Evolutionary conservation across 2,113 vertebrate species (phyloP).

Genomic region (Typhlomys cinereus): DNA sequence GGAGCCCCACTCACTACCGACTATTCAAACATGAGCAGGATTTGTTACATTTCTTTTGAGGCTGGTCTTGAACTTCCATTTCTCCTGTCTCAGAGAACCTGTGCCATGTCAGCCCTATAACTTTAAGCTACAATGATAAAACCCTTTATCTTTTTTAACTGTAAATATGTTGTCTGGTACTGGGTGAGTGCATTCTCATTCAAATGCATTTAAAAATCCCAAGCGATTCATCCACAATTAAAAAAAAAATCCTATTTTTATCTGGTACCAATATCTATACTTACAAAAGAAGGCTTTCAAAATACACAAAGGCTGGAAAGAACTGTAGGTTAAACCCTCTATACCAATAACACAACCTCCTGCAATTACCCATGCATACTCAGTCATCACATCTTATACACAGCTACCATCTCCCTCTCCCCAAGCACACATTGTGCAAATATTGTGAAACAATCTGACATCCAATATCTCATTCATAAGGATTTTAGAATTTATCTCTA

Average conservation of each 20-base stretch:
- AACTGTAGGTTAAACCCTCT: not conserved
- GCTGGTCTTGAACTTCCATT: not conserved
- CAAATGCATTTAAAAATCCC: slow-evolving; percentile 22
- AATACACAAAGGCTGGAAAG: not conserved
- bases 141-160: not conserved
- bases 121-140: not conserved
- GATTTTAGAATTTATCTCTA: not conserved
- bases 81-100: not conserved
- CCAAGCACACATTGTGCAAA: not conserved
- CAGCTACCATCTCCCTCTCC: not conserved
- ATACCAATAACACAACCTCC: not conserved
- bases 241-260: not conserved
- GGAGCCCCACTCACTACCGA: not conserved
- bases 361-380: not conserved
- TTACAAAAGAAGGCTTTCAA: not conserved
- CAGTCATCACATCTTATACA: not conserved
- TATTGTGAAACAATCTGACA: slow-evolving; percentile 16
- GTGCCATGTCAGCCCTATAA: not conserved
- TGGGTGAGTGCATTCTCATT: slow-evolving; percentile 37
- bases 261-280: not conserved
- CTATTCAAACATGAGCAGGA: not conserved
- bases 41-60: not conserved
- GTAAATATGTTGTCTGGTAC: not conserved
- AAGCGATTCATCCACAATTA: slow-evolving; percentile 6
- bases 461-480: not conserved